A percentile compares a stretch with the other conserved stretches of the same genome.
Evolutionary conservation across 92 coral and sea anemone genomes (phyloP).

Genomic region (Epizoanthus illoricatus): DNA sequence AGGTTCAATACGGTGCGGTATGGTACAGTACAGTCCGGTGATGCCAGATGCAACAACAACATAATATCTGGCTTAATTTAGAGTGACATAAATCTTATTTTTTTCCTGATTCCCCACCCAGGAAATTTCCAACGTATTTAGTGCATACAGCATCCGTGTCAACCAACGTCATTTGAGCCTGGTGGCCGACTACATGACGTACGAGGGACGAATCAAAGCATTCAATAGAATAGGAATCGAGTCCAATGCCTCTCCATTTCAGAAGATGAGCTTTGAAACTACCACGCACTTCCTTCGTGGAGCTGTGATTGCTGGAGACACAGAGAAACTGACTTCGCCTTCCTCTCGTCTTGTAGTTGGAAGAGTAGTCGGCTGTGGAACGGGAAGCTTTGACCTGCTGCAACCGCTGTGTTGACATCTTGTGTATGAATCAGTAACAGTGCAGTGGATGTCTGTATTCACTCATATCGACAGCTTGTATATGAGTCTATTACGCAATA

Average conservation of each 20-base stretch:
- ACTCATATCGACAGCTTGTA: no score
- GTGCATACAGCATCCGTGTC: slow-evolving; percentile 90
- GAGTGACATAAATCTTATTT: neutral
- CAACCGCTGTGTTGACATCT: slow-evolving; percentile 64
- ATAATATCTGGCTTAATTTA: no score
- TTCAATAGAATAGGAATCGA: slow-evolving; percentile 94
- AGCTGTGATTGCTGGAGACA: slow-evolving; percentile 89
- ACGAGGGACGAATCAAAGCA: slow-evolving; percentile 94
- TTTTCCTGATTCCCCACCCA: neutral
- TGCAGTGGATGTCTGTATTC: no score
- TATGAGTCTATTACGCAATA: no score
- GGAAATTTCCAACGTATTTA: slow-evolving; percentile 94
- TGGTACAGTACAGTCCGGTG: no score
- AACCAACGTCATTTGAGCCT: slow-evolving; percentile 90
- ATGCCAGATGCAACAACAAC: no score
- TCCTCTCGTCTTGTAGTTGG: slow-evolving; percentile 97
- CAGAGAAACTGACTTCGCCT: slow-evolving; percentile 81
- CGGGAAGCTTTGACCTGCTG: slow-evolving; percentile 89
- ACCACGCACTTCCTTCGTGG: slow-evolving; percentile 95
- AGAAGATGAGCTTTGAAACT: slow-evolving; percentile 98
- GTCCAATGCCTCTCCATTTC: slow-evolving; percentile 96
- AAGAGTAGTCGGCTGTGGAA: slow-evolving; percentile 86
- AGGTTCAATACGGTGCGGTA: no score
- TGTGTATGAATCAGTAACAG: no score
- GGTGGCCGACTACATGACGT: slow-evolving; percentile 97